Evolutionary conservation across 2,113 vertebrate genomes (phyloP).

Genomic region (Blennius ocellaris): DNA sequence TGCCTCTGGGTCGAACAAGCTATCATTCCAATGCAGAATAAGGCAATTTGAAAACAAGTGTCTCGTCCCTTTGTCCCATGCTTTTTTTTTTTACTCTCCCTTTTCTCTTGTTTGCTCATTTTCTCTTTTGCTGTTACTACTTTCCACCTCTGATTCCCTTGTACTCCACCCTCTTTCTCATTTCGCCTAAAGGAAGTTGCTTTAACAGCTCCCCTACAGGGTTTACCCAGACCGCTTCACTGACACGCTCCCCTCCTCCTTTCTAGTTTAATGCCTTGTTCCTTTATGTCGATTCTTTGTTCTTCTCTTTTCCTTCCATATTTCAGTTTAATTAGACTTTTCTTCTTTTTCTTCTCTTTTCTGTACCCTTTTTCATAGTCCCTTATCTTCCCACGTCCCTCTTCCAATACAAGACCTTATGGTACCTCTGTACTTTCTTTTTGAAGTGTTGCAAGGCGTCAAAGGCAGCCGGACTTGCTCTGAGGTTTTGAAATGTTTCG

Average conservation of each 20-base stretch:
- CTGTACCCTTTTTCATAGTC: not conserved
- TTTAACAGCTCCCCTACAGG: constrained; percentile 15
- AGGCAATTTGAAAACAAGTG: constrained; percentile 48
- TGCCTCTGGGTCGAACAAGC: constrained; percentile 49
- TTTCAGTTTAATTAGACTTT: too few relatives aligned
- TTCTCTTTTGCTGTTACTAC: not conserved
- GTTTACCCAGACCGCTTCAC: constrained; percentile 2
- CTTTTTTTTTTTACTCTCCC: not conserved
- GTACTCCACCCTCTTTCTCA: not conserved
- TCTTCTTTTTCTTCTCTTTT: too few relatives aligned
- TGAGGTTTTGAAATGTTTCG: constrained; percentile 16
- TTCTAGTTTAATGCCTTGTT: not conserved
- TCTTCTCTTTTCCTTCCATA: too few relatives aligned
- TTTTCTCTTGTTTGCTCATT: constrained; percentile 11
- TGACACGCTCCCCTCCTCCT: constrained; percentile 24
- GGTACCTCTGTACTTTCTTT: not conserved
- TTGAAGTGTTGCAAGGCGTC: constrained; percentile 10
- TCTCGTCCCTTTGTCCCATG: not conserved
- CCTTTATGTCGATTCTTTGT: not conserved
- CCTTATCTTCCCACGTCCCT: not conserved
- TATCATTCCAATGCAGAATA: constrained; percentile 47
- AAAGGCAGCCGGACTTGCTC: constrained; percentile 6
- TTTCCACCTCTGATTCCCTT: not conserved
- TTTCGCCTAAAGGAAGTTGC: constrained; percentile 30
- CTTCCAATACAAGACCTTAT: not conserved